Conservation (phyloP, 2,888 invertebrate genomes). For the Torymus texanus region DNA sequence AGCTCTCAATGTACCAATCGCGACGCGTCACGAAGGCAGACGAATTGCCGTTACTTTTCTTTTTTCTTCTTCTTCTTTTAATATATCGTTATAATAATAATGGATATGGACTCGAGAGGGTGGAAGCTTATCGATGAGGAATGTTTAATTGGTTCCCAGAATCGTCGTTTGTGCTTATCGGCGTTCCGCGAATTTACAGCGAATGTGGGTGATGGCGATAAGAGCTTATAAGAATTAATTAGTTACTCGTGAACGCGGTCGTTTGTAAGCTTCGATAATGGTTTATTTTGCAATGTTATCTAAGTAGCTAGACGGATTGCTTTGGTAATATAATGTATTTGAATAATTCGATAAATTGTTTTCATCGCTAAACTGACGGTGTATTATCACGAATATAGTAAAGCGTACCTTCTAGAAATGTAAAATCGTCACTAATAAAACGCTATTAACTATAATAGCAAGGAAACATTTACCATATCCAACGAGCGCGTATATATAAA, state of each 20-base stretch:
- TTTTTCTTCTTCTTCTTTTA: background rate
- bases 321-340: too few relatives aligned
- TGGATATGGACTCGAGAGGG: too few relatives aligned
- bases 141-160: background rate
- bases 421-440: too few relatives aligned
- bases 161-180: background rate
- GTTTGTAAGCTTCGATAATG: background rate
- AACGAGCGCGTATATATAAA: too few relatives aligned
- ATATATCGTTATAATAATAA: background rate
- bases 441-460: too few relatives aligned
- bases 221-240: background rate
- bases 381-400: too few relatives aligned
- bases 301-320: too few relatives aligned
- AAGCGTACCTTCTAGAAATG: too few relatives aligned
- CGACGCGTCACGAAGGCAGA: constrained; percentile 53
- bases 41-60: background rate
- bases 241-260: background rate
- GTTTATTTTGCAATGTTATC: background rate
- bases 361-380: too few relatives aligned
- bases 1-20: constrained; percentile 64
- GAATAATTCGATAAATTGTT: too few relatives aligned
- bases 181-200: background rate
- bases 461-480: too few relatives aligned
- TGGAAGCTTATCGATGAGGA: too few relatives aligned
- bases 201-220: background rate